Evolutionary conservation across 2,113 vertebrate genomes (phyloP), one percentile per base, ranked within the genome.

Genomic region (Solea senegalensis): DNA sequence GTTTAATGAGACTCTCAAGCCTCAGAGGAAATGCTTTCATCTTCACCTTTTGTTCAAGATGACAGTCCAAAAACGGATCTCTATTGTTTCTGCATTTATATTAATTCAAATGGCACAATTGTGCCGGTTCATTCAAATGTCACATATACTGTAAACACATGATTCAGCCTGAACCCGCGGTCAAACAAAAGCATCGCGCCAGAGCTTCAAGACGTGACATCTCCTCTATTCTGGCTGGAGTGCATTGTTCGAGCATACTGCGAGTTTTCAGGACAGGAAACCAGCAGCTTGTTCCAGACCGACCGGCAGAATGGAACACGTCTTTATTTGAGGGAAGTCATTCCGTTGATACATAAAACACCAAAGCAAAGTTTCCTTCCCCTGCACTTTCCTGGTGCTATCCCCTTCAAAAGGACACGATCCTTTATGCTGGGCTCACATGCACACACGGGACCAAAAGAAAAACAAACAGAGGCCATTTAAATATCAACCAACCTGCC

Each of bases 321-420:
- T 84, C 87, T 93, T 92, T 93, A 92, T 93, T 91, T 83, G 92
- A 86, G 82, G 92, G 92, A 94, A 92, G 91, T 93, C 86, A 92
- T 93, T 94, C 89, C 90, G 89, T 84, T 89, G 87, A 93, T 92
- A 90, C 89, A 92, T 91, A 91, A 92, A 92, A 92, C 91, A 92
- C 91, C 90, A 92, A 92, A 92, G 90, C 81, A 84, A 82, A 62
- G 78, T 91, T 93, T 92, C 92, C 91, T 92, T 91, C 92, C 91
- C 81, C 78, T 60, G 73, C 44, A 78, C 85, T 91, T 92, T 93
- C 91, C 92, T 82, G 83, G 81, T 87, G 84, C 78, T 83, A 89
- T 91, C 90, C 84, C 80, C 87, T 88, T 92, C 90, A 93, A 92
- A 91, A 88, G 91, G 63, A 74, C 74, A 5, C 16, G 8, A 61